A percentile compares a stretch with the other conserved stretches of the same genome.
Evolutionary conservation across 2,797 vertebrate species (phyloP).

Genomic region (Thalassophryne amazonica): DNA sequence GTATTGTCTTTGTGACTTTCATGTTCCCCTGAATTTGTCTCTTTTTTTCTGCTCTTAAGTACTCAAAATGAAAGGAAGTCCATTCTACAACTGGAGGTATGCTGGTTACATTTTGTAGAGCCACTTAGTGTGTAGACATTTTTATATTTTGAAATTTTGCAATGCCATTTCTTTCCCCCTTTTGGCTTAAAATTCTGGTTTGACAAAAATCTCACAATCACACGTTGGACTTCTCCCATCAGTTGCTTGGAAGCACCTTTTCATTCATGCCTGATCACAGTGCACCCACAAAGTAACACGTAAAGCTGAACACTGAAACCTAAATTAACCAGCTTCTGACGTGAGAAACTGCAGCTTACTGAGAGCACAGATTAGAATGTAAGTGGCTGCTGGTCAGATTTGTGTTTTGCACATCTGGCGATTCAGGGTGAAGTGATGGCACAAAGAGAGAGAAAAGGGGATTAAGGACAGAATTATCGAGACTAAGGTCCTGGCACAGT

Average conservation of each 20-base stretch:
- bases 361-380: conserved; percentile 60
- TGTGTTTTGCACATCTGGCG: conserved; percentile 57
- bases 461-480: conserved; percentile 43
- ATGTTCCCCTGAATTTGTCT: conserved; percentile 63
- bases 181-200: conserved; percentile 22
- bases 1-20: conserved; percentile 18
- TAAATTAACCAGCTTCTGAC: conserved; percentile 52
- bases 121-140: conserved; percentile 46
- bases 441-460: conserved; percentile 16
- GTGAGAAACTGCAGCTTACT: conserved; percentile 43
- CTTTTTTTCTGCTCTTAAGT: conserved; percentile 73
- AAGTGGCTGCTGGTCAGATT: conserved; percentile 63
- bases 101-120: conserved; percentile 67
- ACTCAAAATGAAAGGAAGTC: conserved; percentile 79
- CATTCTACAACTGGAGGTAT: conserved; percentile 77
- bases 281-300: conserved; percentile 18
- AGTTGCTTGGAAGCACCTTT: too few species aligned
- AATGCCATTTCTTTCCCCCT: conserved; percentile 29
- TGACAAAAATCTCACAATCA: conserved; percentile 12
- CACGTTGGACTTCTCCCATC: too few species aligned
- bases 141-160: conserved; percentile 37
- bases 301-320: conserved; percentile 23
- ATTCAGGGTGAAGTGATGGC: conserved; percentile 43
- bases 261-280: conserved; percentile 2
- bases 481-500: conserved; percentile 28